Percentiles rank a stretch among this genome's conserved stretches.
Evolutionary conservation across 2,113 vertebrate genomes (phyloP).

Genomic region (Psittacus erithacus): DNA sequence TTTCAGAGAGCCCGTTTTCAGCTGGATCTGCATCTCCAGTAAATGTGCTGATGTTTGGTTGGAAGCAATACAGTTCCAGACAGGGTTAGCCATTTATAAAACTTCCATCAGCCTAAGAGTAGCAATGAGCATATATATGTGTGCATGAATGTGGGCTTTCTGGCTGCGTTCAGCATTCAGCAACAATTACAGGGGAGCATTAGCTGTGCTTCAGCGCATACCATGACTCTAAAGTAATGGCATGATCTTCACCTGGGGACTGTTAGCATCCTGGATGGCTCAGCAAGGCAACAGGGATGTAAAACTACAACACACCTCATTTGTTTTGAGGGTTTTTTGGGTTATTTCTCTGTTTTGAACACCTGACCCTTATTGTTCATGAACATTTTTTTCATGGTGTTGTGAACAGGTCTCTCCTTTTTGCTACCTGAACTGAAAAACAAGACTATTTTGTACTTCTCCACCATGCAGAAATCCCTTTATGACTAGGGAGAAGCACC

Average conservation of each 20-base stretch:
- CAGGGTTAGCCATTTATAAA: slow-evolving; percentile 6
- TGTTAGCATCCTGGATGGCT: not conserved
- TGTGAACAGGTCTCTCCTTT: not conserved
- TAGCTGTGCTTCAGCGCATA: slow-evolving; percentile 11
- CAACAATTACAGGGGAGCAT: slow-evolving; percentile 6
- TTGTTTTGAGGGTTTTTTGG: not conserved
- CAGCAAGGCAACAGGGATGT: not conserved
- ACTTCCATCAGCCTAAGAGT: slow-evolving; percentile 2
- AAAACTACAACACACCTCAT: not conserved
- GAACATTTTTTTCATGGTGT: not conserved
- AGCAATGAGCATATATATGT: not conserved
- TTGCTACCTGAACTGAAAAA: not conserved
- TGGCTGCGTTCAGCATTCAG: slow-evolving; percentile 16
- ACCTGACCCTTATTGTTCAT: not conserved
- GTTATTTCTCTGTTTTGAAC: not conserved
- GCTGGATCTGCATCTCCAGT: not conserved
- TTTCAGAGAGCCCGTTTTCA: slow-evolving; percentile 19
- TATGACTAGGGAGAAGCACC: not conserved
- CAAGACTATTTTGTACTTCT: not conserved
- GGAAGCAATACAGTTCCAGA: not conserved
- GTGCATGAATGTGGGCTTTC: not conserved
- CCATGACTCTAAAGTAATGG: not conserved
- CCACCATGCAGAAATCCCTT: not conserved
- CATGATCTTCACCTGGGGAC: not conserved
- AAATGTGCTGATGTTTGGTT: not conserved